Evolutionary conservation across 2,797 vertebrate genomes (phyloP).

Genomic region (Podarcis siculus): DNA sequence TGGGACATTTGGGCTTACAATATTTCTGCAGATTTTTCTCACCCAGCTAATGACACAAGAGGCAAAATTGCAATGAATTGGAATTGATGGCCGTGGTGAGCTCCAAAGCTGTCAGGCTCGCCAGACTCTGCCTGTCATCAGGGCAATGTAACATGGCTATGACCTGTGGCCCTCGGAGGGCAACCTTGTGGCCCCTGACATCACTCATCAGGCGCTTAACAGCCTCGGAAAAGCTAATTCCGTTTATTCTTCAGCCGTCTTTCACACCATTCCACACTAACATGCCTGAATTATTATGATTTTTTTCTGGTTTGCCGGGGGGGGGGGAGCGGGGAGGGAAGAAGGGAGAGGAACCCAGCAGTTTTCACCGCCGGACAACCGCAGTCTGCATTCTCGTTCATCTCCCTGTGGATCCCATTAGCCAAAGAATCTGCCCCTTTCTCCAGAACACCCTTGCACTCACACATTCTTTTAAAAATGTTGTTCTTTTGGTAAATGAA

Average conservation of each 20-base stretch:
- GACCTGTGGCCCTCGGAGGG: fast-evolving
- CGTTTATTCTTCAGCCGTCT: background rate
- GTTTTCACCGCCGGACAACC: too few species aligned
- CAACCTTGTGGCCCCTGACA: background rate
- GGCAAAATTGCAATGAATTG: conserved; percentile 24
- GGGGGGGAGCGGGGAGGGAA: too few species aligned
- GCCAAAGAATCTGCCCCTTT: too few species aligned
- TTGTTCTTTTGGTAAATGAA: too few species aligned
- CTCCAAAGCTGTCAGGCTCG: background rate
- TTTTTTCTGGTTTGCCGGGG: too few species aligned
- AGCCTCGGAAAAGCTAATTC: background rate
- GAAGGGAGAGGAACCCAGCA: too few species aligned
- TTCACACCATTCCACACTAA: background rate
- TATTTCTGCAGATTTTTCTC: background rate
- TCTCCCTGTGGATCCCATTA: too few species aligned
- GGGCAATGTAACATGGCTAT: background rate
- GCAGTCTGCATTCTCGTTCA: too few species aligned
- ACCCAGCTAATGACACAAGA: background rate
- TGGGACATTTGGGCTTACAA: fast-evolving
- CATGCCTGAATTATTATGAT: too few species aligned
- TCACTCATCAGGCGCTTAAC: background rate
- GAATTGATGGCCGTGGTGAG: background rate
- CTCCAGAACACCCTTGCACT: too few species aligned
- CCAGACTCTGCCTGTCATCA: background rate
- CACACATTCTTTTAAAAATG: too few species aligned